Conservation (phyloP, 2,888 invertebrate genomes). For the Leucania comma region DNA sequence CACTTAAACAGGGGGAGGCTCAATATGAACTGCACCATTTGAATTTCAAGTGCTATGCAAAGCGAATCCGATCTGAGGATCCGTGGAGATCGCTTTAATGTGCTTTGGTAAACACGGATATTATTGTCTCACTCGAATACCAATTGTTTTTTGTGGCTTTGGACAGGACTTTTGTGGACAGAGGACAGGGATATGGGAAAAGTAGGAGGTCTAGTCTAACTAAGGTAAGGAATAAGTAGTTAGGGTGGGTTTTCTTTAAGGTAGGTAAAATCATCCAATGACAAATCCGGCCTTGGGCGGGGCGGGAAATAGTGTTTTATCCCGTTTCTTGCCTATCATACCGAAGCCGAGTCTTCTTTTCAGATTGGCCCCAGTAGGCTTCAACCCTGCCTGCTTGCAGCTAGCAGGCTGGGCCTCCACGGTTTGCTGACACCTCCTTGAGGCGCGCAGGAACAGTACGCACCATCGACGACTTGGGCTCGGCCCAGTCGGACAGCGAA, state of each 20-base stretch:
- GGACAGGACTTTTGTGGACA: constrained; percentile 24
- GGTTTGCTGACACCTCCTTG: too few relatives aligned
- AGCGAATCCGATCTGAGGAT: constrained; percentile 82
- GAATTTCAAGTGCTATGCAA: constrained; percentile 90
- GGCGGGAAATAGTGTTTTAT: too few relatives aligned
- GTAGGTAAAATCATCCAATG: too few relatives aligned
- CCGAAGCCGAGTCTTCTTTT: too few relatives aligned
- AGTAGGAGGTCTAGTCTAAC: not conserved
- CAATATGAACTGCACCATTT: constrained; percentile 88
- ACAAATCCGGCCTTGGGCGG: too few relatives aligned
- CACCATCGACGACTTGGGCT: too few relatives aligned
- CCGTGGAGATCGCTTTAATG: constrained; percentile 78
- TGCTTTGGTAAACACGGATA: constrained; percentile 72
- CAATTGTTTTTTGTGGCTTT: constrained; percentile 55
- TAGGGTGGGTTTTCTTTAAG: not conserved
- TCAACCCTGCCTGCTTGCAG: too few relatives aligned
- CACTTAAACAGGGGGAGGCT: constrained; percentile 82
- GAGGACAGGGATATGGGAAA: not conserved
- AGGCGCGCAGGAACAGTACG: too few relatives aligned
- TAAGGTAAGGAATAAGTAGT: not conserved
- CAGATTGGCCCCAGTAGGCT: too few relatives aligned
- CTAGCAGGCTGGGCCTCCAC: too few relatives aligned
- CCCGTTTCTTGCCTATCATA: too few relatives aligned
- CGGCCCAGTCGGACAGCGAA: too few relatives aligned
- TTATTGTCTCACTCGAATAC: constrained; percentile 67